Base-by-base conservation (phyloP, 2,888 invertebrate genomes). In the Cephus spinipes region DNA sequence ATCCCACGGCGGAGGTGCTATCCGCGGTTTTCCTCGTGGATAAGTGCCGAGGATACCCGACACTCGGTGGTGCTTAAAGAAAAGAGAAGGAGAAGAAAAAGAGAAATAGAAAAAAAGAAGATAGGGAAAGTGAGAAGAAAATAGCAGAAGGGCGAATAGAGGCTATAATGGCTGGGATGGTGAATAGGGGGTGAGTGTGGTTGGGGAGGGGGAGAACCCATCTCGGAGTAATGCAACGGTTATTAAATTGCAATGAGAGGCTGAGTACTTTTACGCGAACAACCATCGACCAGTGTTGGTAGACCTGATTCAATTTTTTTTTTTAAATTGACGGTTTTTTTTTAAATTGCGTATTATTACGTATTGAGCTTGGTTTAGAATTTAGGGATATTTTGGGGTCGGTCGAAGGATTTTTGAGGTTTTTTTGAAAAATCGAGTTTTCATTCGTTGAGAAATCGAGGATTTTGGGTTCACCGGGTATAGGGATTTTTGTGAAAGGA, bases 11-110 rank as follows among this genome's bases (percentile, higher is more conserved):
- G 77, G 81, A 81, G 82, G 82, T 81, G 83, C 80, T 82, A 81
- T 84, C 79, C 84, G 83, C 82, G 82, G 83, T 85, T 86, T 84
- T 83, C 81, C 81, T 82, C 81, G 79, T 79, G 85, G 84, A 86
- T 86, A 86, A 87, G 79, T 83, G 71, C 71, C 71, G 71, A 33
- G 32, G 71, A 71, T 33, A 33, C 31, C 32, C 71, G 71, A 31
- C 31, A 33, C 71, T 71, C 9, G 55, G 55, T 23, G 55, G 23
- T 55, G 55, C 55, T 55, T 55, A 23, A 55, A 55, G 23, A 40
- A 23, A 1, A 68, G 23, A 71, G 32, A 31, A 75, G 6, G 73
- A 31, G 36, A 36, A 36, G 34, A 35, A 40, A 74, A 68, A 35
- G 35, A 35, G 35, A 35, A 35, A 35, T 12, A 35, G 35, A 35